Base-by-base conservation (phyloP, 2,797 vertebrate species). In the Stomatorhinus walkeri region DNA sequence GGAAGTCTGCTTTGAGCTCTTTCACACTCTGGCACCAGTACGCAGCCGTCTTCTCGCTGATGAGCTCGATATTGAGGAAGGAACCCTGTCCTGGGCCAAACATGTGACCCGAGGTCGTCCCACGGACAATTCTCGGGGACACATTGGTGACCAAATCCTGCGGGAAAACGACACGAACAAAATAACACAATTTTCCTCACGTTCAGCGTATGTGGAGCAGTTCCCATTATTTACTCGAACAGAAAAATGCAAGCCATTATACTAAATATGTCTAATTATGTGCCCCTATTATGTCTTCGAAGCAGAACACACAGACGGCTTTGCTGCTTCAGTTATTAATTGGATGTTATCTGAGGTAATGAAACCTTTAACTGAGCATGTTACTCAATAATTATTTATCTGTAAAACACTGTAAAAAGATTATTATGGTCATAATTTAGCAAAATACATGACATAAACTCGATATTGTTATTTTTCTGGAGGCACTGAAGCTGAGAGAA, bases 11-110 rank as follows among this genome's bases (percentile, higher is more conserved):
- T 93, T 99, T 99, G 86, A 98, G 94, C 90, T 99, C 97, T 0
- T 94, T 79, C 22, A 98, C 94, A 59, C 97, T 96, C 93, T 93
- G 95, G 92, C 98, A 99, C 98, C 98, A 99, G 89, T 98, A 98
- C 0, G 96, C 97, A 1, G 97, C 96, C 0, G 97, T 98, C 94
- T 98, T 99, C 93, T 99, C 98, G 0, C 98, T 99, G 95, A 99
- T 99, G 87, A 99, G 96, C 90, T 99, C 98, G 6, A 99, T 98
- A 93, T 99, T 99, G 87, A 99, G 95, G 90, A 99, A 99, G 16
- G 98, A 97, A 89, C 97, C 95, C 92, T 97, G 97, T 61, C 97
- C 97, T 0, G 98, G 98, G 83, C 98, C 98, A 0, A 94, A 98
- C 24, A 40, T 68, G 19, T 94, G 94, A 24, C 96, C 95, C 0